phyloP scores from a whole-genome alignment of 2,797 vertebrate genomes.

The Neomorphus geoffroyi region DNA sequence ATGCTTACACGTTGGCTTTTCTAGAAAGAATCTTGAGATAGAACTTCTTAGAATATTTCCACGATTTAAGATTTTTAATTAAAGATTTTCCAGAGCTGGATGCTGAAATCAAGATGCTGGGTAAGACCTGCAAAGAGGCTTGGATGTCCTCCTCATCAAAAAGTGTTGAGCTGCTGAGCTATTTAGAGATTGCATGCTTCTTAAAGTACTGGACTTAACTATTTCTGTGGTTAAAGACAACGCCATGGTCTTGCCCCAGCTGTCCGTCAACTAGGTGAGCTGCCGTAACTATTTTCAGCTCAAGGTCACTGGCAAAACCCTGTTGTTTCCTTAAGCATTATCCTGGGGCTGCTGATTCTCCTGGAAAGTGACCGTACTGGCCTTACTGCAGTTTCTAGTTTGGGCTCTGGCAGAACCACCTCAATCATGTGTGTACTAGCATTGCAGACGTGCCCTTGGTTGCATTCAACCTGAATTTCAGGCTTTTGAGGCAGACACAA shows the following conservation, averaged over 20 bases:
- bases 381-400: not conserved
- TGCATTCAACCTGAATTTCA: not conserved
- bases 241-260: not conserved
- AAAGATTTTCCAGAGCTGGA: not conserved
- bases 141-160: not conserved
- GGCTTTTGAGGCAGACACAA: not conserved
- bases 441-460: not conserved
- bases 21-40: not conserved
- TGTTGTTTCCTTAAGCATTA: not conserved
- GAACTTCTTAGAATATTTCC: not conserved
- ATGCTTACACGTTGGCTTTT: not conserved
- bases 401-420: not conserved
- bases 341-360: not conserved
- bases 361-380: not conserved
- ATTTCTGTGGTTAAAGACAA: not conserved
- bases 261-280: not conserved
- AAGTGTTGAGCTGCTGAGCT: not conserved
- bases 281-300: not conserved
- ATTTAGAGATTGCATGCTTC: not conserved
- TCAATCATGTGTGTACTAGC: not conserved
- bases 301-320: not conserved
- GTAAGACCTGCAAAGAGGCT: not conserved
- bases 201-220: not conserved
- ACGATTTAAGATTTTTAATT: not conserved
- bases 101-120: not conserved